Base-by-base conservation (phyloP, 1,140 invertebrate genomes). In the Lordiphosa clarofinis region DNA sequence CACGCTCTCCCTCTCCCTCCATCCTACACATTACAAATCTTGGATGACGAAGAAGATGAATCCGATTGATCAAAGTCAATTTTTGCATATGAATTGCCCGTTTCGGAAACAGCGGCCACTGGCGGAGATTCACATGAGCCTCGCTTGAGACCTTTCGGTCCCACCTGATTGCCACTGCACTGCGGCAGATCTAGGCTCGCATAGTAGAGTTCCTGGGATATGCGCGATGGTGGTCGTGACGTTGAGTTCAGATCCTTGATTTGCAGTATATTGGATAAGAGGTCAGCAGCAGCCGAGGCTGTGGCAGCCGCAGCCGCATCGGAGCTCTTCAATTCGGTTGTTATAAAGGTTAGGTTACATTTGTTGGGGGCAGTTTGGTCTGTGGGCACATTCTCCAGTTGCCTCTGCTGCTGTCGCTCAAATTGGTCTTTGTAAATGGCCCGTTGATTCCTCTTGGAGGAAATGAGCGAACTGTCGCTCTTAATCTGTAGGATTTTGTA, bases 31-130 rank as follows among this genome's bases (percentile, higher is more conserved):
- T 84, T 84, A 78, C 62, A 78, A 64, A 78, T 66, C 65, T 87
- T 87, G 48, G 84, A 87, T 72, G 84, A 87, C 57, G 84, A 81
- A 50, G 84, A 87, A 28, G 84, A 87, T 46, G 78, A 87, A 59
- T 91, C 91, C 58, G 90, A 91, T 88, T 93, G 93, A 7, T 90
- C 90, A 82, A 94, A 94, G 88, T 94, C 93, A 55, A 94, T 94
- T 88, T 93, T 92, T n/a, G 93, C 93, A 86, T 94, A 94, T 90
- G 69, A 93, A 92, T 39, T 90, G 84, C 49, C 90, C 88, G 65
- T 89, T 88, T 58, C 78, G 67, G 13, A 89, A 79, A 31, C 88
- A 87, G 57, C n/a, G 90, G 88, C 54, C 88, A 90, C 35, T 36
- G 73, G 60, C 37, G 74, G 69, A 54, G 78, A 84, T 63, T 84